Evolutionary conservation across 2,888 invertebrate species (phyloP).

Genomic region (Temnothorax ravouxi): DNA sequence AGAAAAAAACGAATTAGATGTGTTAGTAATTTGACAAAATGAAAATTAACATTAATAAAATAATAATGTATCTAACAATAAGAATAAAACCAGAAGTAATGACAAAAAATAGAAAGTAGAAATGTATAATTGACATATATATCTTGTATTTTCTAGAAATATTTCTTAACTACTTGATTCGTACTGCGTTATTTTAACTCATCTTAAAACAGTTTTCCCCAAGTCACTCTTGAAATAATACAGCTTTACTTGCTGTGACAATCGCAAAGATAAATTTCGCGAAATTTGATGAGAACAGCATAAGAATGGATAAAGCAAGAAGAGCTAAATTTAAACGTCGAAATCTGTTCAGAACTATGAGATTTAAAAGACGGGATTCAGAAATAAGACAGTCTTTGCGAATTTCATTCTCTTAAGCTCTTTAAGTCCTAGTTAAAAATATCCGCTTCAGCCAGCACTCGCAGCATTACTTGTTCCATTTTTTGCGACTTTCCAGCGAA

Average conservation of each 20-base stretch:
- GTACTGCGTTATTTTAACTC: not conserved
- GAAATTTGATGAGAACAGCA: not conserved
- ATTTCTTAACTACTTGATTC: not conserved
- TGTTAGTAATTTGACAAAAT: not conserved
- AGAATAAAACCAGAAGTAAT: not conserved
- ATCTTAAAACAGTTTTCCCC: not conserved
- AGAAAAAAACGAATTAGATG: not conserved
- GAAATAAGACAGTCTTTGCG: slow-evolving; percentile 15
- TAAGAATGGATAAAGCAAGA: slow-evolving; percentile 10
- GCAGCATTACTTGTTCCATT: not conserved
- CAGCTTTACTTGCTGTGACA: not conserved
- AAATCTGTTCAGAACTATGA: not conserved
- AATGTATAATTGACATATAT: not conserved
- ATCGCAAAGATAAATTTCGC: not conserved
- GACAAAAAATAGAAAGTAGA: not conserved
- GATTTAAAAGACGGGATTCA: not conserved
- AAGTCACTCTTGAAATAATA: not conserved
- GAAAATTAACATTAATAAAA: not conserved
- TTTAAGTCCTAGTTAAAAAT: not conserved
- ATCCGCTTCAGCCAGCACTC: not conserved
- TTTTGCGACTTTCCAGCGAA: not conserved
- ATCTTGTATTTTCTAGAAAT: not conserved
- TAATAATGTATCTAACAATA: slow-evolving; percentile 11
- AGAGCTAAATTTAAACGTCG: not conserved
- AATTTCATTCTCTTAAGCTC: slow-evolving; percentile 17